Percentiles rank a stretch among this genome's conserved stretches.
phyloP scores from a whole-genome alignment of 2,797 vertebrate species.

The Danio jaintianensis region DNA sequence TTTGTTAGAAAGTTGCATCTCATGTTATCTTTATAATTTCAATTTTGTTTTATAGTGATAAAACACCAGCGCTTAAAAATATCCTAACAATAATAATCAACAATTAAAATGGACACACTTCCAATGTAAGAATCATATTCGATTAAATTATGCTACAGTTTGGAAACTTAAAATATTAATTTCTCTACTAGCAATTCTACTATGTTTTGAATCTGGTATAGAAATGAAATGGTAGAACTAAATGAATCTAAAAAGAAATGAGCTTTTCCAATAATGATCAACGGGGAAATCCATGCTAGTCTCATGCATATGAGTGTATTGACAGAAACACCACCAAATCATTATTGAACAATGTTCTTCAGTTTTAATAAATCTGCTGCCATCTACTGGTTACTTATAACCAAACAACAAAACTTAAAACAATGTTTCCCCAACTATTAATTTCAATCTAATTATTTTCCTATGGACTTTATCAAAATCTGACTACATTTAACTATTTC shows the following conservation, averaged over 20 bases:
- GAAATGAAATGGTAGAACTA: neutral
- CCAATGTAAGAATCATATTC: neutral
- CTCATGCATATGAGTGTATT: neutral
- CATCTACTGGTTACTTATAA: constrained; percentile 44
- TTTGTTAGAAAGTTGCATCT: neutral
- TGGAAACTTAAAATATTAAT: neutral
- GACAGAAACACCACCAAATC: neutral
- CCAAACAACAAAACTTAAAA: neutral
- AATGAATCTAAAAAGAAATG: neutral
- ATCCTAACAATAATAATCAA: neutral
- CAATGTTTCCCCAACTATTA: neutral
- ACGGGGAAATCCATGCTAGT: neutral
- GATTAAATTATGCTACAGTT: neutral
- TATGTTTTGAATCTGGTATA: neutral
- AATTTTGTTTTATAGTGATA: neutral
- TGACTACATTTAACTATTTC: neutral
- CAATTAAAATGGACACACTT: neutral
- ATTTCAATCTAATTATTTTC: no score
- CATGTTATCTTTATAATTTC: neutral
- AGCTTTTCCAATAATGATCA: neutral
- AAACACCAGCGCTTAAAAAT: no score
- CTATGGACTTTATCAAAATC: neutral
- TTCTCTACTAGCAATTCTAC: neutral
- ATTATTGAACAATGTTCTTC: neutral
- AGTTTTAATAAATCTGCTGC: constrained; percentile 46